These are phyloP conservation scores for Anoplopoma fimbria DNA, from an alignment of 2,113 vertebrate genomes.

Conservation along the genomic window DNA sequence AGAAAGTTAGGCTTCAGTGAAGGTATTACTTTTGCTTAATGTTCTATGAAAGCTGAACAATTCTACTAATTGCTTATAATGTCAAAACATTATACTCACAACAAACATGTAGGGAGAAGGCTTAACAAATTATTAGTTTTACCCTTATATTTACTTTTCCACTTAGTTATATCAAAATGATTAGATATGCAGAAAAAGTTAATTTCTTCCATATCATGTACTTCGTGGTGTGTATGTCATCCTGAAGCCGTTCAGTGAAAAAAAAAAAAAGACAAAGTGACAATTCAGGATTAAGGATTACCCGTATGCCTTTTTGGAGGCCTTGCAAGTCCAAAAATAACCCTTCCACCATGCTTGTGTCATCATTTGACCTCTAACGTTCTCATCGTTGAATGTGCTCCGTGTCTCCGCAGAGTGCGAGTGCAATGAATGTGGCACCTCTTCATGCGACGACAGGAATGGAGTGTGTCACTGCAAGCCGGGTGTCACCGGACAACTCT, in stretches of 20 bases:
- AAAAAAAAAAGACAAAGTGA: slow-evolving; percentile 13
- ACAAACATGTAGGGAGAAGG: background rate
- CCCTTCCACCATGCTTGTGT: slow-evolving; percentile 6
- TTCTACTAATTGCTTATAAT: background rate
- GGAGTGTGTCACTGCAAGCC: slow-evolving; percentile 88
- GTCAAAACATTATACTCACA: too few species aligned
- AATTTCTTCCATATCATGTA: background rate
- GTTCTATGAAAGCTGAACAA: background rate
- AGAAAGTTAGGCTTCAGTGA: background rate
- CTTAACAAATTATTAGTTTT: background rate
- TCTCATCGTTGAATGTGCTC: slow-evolving; percentile 27
- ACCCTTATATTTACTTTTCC: background rate
- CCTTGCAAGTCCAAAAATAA: slow-evolving; percentile 52
- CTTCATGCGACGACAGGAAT: slow-evolving; percentile 84
- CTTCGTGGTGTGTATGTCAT: background rate
- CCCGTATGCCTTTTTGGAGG: slow-evolving; percentile 11
- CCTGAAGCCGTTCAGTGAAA: background rate
- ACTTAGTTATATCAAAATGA: background rate
- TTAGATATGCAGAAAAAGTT: background rate
- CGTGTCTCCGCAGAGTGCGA: slow-evolving; percentile 79
- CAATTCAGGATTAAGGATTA: slow-evolving; percentile 16
- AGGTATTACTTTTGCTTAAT: background rate
- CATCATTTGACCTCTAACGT: slow-evolving; percentile 33
- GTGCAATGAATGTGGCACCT: slow-evolving; percentile 86
- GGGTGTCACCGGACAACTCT: slow-evolving; percentile 84